Conservation (phyloP, 2,888 invertebrate genomes). For the Cheilosia vulpina region DNA sequence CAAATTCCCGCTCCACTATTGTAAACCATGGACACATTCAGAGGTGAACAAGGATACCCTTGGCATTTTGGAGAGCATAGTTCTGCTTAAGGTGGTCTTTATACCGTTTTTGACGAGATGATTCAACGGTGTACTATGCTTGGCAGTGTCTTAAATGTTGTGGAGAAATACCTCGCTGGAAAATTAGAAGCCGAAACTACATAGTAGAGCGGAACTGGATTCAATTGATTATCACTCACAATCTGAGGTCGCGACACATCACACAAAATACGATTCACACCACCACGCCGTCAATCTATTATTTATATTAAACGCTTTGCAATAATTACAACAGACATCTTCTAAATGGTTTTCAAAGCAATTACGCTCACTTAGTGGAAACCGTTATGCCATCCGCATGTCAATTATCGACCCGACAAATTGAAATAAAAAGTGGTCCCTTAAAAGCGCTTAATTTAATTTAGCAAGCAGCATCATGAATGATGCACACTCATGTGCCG, state of each 20-base stretch:
- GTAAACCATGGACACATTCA: too few relatives aligned
- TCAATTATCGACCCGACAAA: slow-evolving; percentile 69
- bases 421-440: slow-evolving; percentile 66
- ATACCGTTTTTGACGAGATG: too few relatives aligned
- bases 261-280: not conserved
- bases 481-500: slow-evolving; percentile 17
- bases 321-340: slow-evolving; percentile 66
- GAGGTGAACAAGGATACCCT: too few relatives aligned
- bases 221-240: too few relatives aligned
- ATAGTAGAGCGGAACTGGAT: too few relatives aligned
- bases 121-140: too few relatives aligned
- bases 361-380: slow-evolving; percentile 63
- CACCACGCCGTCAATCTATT: not conserved
- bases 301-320: slow-evolving; percentile 25
- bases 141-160: too few relatives aligned
- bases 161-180: too few relatives aligned
- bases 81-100: too few relatives aligned
- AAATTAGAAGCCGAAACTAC: too few relatives aligned
- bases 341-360: slow-evolving; percentile 69
- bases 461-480: slow-evolving; percentile 47
- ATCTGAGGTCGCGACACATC: not conserved
- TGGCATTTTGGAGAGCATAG: too few relatives aligned
- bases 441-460: slow-evolving; percentile 74
- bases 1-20: too few relatives aligned
- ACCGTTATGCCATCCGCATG: slow-evolving; percentile 52